A percentile compares a stretch with the other conserved stretches of the same genome.
Evolutionary conservation across 2,797 vertebrate genomes (phyloP).

Genomic region (Pangasius larnaudii): DNA sequence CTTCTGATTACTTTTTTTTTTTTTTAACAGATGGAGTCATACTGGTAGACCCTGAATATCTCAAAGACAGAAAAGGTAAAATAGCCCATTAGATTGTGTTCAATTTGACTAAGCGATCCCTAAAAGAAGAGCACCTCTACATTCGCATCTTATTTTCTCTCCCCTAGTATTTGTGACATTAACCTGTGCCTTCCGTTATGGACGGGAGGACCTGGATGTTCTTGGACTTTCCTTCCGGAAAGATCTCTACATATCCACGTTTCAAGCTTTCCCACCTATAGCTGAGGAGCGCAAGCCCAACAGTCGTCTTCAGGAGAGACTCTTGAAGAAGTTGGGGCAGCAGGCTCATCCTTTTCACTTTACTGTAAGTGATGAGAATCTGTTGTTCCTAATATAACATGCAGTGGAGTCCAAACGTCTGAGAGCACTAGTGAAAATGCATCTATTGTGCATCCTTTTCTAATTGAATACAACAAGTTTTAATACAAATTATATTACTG

Average conservation of each 20-base stretch:
- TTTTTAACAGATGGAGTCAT: slow-evolving; percentile 82
- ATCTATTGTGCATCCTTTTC: background rate
- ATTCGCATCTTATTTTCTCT: slow-evolving; percentile 6
- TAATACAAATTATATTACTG: background rate
- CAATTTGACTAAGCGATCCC: background rate
- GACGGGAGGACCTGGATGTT: slow-evolving; percentile 94
- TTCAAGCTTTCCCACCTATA: slow-evolving; percentile 91
- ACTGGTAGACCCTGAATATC: slow-evolving; percentile 86
- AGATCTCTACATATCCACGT: slow-evolving; percentile 94
- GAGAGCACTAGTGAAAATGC: background rate
- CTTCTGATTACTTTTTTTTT: slow-evolving; percentile 38
- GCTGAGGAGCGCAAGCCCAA: slow-evolving; percentile 89
- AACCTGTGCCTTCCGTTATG: slow-evolving; percentile 96
- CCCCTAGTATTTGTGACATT: slow-evolving; percentile 90
- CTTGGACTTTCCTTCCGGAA: slow-evolving; percentile 94
- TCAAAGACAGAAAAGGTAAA: slow-evolving; percentile 90
- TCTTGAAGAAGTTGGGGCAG: slow-evolving; percentile 94
- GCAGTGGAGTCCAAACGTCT: background rate
- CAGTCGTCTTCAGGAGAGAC: slow-evolving; percentile 91
- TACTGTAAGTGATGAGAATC: slow-evolving; percentile 69
- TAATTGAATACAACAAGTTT: background rate
- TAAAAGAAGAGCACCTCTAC: background rate
- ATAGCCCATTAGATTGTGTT: background rate
- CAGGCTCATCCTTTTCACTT: slow-evolving; percentile 92
- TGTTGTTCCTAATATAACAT: background rate